phyloP scores from a whole-genome alignment of 2,888 invertebrate genomes.

The Drosophila suboccidentalis region DNA sequence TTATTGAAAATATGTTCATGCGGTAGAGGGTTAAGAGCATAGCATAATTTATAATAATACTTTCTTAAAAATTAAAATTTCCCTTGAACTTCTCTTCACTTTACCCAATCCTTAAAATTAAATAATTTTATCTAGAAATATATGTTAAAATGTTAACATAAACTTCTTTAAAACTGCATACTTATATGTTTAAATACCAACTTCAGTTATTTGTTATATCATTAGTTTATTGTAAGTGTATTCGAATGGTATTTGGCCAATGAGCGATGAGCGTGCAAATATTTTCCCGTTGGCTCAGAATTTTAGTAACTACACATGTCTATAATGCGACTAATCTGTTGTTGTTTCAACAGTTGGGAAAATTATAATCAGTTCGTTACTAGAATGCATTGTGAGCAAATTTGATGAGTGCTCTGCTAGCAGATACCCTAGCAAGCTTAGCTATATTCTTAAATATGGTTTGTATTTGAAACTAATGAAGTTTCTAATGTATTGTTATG shows the following conservation, averaged over 20 bases:
- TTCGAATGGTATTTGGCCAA: background rate
- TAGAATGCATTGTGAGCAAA: background rate
- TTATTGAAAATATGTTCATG: too few species aligned
- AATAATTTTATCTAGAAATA: background rate
- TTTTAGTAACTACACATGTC: slow-evolving; percentile 11
- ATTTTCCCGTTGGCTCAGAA: background rate
- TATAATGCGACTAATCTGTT: slow-evolving; percentile 23
- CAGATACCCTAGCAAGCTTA: background rate
- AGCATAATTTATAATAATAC: too few species aligned
- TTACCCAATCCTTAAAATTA: background rate
- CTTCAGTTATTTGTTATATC: background rate
- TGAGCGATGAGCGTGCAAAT: slow-evolving; percentile 15
- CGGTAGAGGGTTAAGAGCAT: too few species aligned
- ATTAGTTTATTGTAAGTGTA: slow-evolving; percentile 1
- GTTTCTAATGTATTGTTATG: background rate
- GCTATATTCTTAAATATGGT: background rate
- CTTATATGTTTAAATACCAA: background rate
- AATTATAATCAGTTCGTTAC: slow-evolving; percentile 19
- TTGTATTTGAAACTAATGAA: background rate
- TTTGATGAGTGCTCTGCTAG: background rate
- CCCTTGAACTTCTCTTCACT: background rate
- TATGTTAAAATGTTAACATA: too few species aligned
- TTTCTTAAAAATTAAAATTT: too few species aligned
- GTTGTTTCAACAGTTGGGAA: slow-evolving; percentile 18
- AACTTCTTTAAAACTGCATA: background rate